Evolutionary conservation across 2,888 invertebrate genomes (phyloP).

Genomic region (Portevinia maculata): DNA sequence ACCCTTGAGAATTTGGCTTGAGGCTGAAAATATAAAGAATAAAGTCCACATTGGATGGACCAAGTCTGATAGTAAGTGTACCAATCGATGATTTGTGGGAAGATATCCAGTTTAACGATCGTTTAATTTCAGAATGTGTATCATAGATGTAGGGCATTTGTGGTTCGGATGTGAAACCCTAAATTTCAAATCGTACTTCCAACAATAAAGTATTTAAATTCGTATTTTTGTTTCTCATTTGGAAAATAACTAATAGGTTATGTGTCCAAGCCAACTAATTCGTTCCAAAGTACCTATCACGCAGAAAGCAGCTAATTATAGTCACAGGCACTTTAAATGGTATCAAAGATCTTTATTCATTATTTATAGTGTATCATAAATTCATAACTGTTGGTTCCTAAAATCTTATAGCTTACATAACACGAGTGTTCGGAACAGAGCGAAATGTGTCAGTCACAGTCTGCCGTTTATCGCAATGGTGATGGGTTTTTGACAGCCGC

Average conservation of each 20-base stretch:
- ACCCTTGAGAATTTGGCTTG: slow-evolving; percentile 90
- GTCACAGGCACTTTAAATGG: no score
- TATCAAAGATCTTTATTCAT: no score
- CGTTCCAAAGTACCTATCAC: background rate
- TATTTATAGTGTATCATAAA: no score
- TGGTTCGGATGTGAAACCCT: background rate
- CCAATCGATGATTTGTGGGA: background rate
- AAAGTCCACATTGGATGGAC: slow-evolving; percentile 87
- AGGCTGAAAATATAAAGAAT: slow-evolving; percentile 88
- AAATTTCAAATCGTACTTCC: background rate
- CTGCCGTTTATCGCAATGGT: no score
- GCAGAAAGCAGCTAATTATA: no score
- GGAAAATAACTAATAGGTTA: background rate
- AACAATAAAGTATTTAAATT: background rate
- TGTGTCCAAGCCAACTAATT: background rate
- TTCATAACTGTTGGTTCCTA: background rate
- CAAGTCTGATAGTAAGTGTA: slow-evolving; percentile 79
- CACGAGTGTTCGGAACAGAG: no score
- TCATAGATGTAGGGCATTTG: background rate
- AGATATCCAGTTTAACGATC: no score
- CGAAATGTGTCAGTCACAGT: no score
- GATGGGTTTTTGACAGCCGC: no score
- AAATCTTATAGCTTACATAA: background rate
- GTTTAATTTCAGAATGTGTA: slow-evolving; percentile 50
- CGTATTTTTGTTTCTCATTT: background rate